These are phyloP conservation scores for Noctua pronuba DNA, from an alignment of 2,888 invertebrate genomes.

Conservation along the genomic window DNA sequence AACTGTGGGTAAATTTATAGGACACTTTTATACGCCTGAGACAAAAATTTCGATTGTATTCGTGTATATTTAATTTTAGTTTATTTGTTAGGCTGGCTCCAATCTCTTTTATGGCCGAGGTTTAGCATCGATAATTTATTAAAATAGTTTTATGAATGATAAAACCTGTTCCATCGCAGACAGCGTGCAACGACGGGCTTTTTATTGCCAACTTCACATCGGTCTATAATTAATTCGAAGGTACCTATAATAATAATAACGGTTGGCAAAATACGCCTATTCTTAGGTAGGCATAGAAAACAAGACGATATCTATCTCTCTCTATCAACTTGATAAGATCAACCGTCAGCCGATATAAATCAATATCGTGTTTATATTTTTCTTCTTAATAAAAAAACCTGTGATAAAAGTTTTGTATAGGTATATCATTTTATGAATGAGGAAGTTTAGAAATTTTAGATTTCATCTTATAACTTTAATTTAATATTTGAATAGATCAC, in stretches of 20 bases:
- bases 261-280: slow-evolving; percentile 36
- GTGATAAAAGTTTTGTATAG: slow-evolving; percentile 4
- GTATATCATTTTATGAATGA: slow-evolving; percentile 34
- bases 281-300: not conserved
- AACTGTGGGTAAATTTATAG: slow-evolving; percentile 90
- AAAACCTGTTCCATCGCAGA: slow-evolving; percentile 81
- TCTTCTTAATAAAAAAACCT: not conserved
- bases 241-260: slow-evolving; percentile 32
- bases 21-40: slow-evolving; percentile 90
- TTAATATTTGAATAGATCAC: slow-evolving; percentile 21
- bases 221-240: slow-evolving; percentile 72
- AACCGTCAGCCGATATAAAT: not conserved
- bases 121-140: slow-evolving; percentile 88
- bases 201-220: slow-evolving; percentile 75
- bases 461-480: slow-evolving; percentile 10
- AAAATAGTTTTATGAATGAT: slow-evolving; percentile 89
- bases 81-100: slow-evolving; percentile 89
- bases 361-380: not conserved
- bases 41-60: slow-evolving; percentile 90
- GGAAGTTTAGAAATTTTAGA: slow-evolving; percentile 12
- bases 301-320: not conserved
- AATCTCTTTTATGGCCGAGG: slow-evolving; percentile 87
- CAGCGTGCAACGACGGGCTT: slow-evolving; percentile 71
- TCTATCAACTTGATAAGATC: not conserved
- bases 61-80: slow-evolving; percentile 91